Conservation (phyloP, 2,797 vertebrate genomes). For the Toxotes lorentzi region DNA sequence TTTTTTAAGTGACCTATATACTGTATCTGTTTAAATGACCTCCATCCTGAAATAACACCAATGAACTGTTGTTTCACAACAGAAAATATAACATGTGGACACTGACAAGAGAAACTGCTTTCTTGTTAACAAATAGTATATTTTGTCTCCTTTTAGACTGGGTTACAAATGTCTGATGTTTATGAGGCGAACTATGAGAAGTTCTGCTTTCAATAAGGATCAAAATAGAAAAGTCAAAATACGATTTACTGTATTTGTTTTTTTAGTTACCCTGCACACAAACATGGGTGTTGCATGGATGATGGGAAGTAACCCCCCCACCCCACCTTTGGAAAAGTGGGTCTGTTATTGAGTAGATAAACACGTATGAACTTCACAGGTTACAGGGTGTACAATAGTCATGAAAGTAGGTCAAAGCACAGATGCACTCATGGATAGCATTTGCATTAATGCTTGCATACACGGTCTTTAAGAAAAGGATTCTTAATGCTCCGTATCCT, state of each 20-base stretch:
- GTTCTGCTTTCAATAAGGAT: neutral
- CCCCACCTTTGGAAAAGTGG: constrained; percentile 6
- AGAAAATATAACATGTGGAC: neutral
- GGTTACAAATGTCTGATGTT: neutral
- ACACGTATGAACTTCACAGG: neutral
- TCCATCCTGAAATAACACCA: constrained; percentile 1
- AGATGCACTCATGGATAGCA: constrained; percentile 16
- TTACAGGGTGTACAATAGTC: constrained; percentile 26
- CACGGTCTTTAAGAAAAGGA: neutral
- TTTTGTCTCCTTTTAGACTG: neutral
- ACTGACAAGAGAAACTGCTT: neutral
- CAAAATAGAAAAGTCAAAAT: neutral
- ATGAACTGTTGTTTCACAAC: neutral
- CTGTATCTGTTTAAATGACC: constrained; percentile 2
- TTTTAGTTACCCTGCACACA: neutral
- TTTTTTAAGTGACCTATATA: constrained; percentile 7
- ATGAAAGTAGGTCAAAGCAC: constrained; percentile 47
- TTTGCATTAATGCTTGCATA: constrained; percentile 9
- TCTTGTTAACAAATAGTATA: neutral
- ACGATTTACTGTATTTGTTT: neutral
- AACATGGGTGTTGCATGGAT: neutral
- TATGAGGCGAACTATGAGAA: neutral
- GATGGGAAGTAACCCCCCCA: neutral
- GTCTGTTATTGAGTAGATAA: constrained; percentile 11
- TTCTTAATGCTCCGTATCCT: neutral